Base-by-base conservation (phyloP, 2,113 vertebrate species). In the Aepyceros melampus region DNA sequence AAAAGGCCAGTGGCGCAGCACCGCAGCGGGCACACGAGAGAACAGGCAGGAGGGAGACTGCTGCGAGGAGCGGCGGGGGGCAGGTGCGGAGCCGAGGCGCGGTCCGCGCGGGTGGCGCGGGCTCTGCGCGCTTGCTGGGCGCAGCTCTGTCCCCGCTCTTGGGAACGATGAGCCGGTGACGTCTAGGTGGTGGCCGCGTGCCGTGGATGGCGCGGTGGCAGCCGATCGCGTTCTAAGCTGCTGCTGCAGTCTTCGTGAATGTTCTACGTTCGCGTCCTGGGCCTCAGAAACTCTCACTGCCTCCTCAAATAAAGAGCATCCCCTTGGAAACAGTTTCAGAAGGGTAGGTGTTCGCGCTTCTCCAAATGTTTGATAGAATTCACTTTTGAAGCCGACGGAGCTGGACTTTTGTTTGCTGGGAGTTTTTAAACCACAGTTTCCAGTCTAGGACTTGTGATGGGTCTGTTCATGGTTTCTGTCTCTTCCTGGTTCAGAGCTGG, bases 51-150 rank as follows among this genome's bases (percentile, higher is more conserved):
- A 43, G 36, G 7, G 11, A 1, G 21, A 1, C 71, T 13, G 67
- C 6, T 1, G 0, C 36, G 36, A 40, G 3, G 67, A 11, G n/a
- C 0, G 14, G 1, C 27, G 58, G 23, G 36, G 2, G 23, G 36
- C 6, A 13, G 36, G 6, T 11, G 67, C 3, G 23, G 71, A 7
- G 71, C 71, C 25, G 36, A 12, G 43, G 71, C 21, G 6, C 3
- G 36, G 71, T 3, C 71, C 0, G 17, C 4, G n/a, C n/a, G n/a
- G n/a, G n/a, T n/a, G n/a, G n/a, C n/a, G n/a, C n/a, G n/a, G n/a
- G n/a, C n/a, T n/a, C n/a, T n/a, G n/a, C n/a, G n/a, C n/a, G n/a
- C n/a, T n/a, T n/a, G n/a, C n/a, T n/a, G n/a, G n/a, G n/a, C n/a
- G n/a, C 12, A 43, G 40, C 4, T 43, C 71, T 14, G 23, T 43